These are phyloP conservation scores for Drosophila nebulosa DNA, from an alignment of 1,140 invertebrate species.

Conservation along the genomic window DNA sequence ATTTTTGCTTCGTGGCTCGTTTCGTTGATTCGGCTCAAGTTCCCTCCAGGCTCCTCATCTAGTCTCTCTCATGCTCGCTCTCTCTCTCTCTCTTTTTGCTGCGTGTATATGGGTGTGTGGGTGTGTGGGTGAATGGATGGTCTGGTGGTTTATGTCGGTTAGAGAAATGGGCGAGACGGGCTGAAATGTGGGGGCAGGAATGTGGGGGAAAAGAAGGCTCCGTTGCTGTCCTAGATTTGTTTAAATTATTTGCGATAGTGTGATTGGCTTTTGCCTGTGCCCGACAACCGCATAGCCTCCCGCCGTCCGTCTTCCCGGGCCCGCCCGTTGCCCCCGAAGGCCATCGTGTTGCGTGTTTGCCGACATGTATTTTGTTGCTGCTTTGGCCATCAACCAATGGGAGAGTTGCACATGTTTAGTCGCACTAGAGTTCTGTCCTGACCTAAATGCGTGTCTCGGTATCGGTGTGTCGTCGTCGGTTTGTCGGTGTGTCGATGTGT, in stretches of 20 bases:
- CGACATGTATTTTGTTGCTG: slow-evolving; percentile 18
- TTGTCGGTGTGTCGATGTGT: slow-evolving; percentile 22
- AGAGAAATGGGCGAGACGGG: not conserved
- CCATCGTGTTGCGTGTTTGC: not conserved
- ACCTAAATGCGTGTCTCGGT: slow-evolving; percentile 64
- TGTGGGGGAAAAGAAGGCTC: no score
- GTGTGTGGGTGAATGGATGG: slow-evolving; percentile 15
- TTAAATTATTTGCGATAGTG: slow-evolving; percentile 81
- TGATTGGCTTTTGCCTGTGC: slow-evolving; percentile 74
- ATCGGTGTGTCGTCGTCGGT: slow-evolving; percentile 17
- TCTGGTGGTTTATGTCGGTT: not conserved
- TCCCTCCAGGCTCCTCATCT: not conserved
- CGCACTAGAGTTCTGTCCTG: slow-evolving; percentile 51
- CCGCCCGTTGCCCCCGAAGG: not conserved
- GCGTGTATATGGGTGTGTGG: not conserved
- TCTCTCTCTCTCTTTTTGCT: not conserved
- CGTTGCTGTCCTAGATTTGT: slow-evolving; percentile 76
- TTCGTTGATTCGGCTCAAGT: slow-evolving; percentile 16
- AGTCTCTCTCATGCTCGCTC: not conserved
- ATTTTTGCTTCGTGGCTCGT: slow-evolving; percentile 43
- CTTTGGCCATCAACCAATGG: slow-evolving; percentile 65
- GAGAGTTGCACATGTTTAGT: slow-evolving; percentile 75
- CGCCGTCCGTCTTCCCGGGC: not conserved
- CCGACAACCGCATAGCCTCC: slow-evolving; percentile 9
- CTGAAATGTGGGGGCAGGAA: no score